Percentiles rank a stretch among this genome's conserved stretches.
Conservation (phyloP, 2,797 vertebrate genomes). For the Tiaroga cobitis region DNA sequence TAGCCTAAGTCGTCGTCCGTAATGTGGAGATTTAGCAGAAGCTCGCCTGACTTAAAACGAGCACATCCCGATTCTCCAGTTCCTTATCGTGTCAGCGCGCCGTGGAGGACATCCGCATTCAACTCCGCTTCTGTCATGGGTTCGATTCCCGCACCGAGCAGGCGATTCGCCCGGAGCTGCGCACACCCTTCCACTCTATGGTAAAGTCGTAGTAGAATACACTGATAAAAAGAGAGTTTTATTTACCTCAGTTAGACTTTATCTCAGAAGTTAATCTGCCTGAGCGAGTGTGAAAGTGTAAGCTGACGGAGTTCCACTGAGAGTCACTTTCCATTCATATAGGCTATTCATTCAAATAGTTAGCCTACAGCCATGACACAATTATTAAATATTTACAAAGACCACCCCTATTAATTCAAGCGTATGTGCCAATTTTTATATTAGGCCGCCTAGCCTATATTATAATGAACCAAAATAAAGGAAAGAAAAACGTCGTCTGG, state of each 20-base stretch:
- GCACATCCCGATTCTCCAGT: constrained; percentile 25
- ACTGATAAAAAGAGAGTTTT: not conserved
- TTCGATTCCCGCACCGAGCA: constrained; percentile 2
- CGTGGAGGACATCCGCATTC: constrained; percentile 44
- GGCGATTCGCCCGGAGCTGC: not conserved
- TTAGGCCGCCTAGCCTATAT: not conserved
- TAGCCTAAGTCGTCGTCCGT: not conserved
- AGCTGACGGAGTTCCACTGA: not conserved
- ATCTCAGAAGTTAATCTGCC: not conserved
- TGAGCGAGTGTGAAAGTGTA: not conserved
- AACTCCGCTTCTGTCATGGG: not conserved
- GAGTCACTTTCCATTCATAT: not conserved
- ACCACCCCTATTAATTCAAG: too few species aligned
- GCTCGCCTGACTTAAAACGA: not conserved
- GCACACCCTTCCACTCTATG: not conserved
- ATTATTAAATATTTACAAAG: not conserved
- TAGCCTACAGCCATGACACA: not conserved
- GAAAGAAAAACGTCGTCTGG: not conserved
- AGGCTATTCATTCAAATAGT: not conserved
- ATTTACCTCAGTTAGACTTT: not conserved
- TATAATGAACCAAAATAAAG: not conserved
- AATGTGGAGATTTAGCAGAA: not conserved
- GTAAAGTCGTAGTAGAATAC: not conserved
- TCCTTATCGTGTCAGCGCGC: constrained; percentile 21
- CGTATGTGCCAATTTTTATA: not conserved